These are phyloP conservation scores for Cynaeus angustus DNA, from an alignment of 2,888 invertebrate genomes.

Conservation along the genomic window DNA sequence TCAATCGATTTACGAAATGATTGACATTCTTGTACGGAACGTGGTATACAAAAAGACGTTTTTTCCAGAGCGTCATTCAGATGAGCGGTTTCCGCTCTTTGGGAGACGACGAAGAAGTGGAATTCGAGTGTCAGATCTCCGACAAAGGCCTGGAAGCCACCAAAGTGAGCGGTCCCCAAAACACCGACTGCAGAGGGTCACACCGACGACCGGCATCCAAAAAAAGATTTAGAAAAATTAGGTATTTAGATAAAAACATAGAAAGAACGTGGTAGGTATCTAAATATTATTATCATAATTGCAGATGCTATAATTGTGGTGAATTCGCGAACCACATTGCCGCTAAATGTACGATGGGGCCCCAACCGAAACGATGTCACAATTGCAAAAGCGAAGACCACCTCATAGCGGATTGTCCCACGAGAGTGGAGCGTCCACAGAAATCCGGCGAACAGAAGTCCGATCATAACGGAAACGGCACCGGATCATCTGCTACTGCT, in stretches of 20 bases:
- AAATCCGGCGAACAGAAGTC: slow-evolving; percentile 19
- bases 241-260: slow-evolving; percentile 71
- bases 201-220: slow-evolving; percentile 86
- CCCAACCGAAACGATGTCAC: slow-evolving; percentile 93
- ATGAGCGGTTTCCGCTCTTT: slow-evolving; percentile 93
- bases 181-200: slow-evolving; percentile 87
- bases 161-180: slow-evolving; percentile 85
- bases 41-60: neutral
- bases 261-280: neutral
- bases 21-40: slow-evolving; percentile 4
- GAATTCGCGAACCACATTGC: slow-evolving; percentile 95
- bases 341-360: slow-evolving; percentile 89
- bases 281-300: neutral
- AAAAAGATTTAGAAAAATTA: slow-evolving; percentile 89
- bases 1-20: slow-evolving; percentile 5
- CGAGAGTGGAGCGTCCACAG: slow-evolving; percentile 41
- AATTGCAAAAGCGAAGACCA: slow-evolving; percentile 92
- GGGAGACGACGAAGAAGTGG: slow-evolving; percentile 91
- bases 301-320: slow-evolving; percentile 93
- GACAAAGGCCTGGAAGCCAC: slow-evolving; percentile 92
- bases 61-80: slow-evolving; percentile 89
- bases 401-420: slow-evolving; percentile 91
- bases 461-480: slow-evolving; percentile 61
- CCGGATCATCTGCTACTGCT: slow-evolving; percentile 47
- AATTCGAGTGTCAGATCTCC: slow-evolving; percentile 89